Conservation (phyloP, 2,113 vertebrate species). For the Diglossa brunneiventris region DNA sequence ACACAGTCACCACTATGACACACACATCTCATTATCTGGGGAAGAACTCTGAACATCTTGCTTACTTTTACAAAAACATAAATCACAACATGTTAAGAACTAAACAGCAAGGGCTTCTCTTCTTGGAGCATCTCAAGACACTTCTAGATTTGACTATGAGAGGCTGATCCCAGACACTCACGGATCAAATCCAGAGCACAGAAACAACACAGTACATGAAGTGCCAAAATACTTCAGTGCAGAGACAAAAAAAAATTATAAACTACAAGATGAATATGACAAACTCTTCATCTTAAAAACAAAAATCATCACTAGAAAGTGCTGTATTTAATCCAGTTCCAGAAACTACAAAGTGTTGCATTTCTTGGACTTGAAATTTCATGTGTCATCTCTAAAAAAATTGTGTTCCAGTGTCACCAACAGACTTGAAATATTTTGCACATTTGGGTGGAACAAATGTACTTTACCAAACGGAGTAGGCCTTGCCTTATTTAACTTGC, state of each 20-base stretch:
- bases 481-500: background rate
- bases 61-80: background rate
- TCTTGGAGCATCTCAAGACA: background rate
- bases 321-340: background rate
- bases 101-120: background rate
- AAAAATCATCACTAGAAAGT: background rate
- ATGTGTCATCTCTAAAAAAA: background rate
- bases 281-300: background rate
- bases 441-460: background rate
- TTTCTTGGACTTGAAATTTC: background rate
- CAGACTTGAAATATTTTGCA: background rate
- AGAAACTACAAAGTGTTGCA: background rate
- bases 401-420: background rate
- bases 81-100: background rate
- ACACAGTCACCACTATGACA: fast-evolving
- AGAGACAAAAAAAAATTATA: background rate
- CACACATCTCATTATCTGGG: background rate
- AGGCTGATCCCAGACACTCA: background rate
- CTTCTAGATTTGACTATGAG: background rate
- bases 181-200: background rate
- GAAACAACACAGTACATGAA: background rate
- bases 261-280: background rate
- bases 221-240: background rate
- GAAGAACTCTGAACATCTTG: background rate
- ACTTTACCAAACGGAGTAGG: background rate